A percentile compares a stretch with the other conserved stretches of the same genome.
Evolutionary conservation across 2,797 vertebrate species (phyloP).

Genomic region (Avahi laniger): DNA sequence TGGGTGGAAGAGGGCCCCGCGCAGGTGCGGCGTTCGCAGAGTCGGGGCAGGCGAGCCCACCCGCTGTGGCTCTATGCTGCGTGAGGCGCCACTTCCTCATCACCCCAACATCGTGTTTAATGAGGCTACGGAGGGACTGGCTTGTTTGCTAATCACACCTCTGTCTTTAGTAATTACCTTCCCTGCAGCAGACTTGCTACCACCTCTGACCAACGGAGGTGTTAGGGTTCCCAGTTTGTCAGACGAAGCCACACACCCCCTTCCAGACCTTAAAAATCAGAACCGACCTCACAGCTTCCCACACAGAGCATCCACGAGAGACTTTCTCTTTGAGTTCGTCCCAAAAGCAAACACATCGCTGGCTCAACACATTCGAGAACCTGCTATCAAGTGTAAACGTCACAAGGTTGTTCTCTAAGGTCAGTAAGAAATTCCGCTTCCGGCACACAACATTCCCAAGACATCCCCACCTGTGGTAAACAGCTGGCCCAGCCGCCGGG

Average conservation of each 20-base stretch:
- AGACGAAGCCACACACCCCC: neutral
- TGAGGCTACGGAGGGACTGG: neutral
- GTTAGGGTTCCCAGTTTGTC: neutral
- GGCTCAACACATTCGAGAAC: fast-evolving
- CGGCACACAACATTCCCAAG: fast-evolving
- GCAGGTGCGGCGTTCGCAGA: fast-evolving
- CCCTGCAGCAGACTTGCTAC: neutral
- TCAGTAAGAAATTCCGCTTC: neutral
- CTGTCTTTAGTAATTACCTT: neutral
- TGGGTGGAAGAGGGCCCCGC: neutral
- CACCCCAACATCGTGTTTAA: too few relatives aligned
- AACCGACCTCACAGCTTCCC: neutral
- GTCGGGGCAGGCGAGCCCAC: fast-evolving
- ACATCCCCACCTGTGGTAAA: fast-evolving
- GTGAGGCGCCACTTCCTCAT: fast-evolving
- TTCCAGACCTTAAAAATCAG: neutral
- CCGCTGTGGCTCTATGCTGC: fast-evolving
- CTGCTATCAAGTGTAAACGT: fast-evolving
- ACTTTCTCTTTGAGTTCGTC: neutral
- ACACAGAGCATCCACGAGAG: fast-evolving
- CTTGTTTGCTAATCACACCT: neutral
- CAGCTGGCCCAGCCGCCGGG: fast-evolving
- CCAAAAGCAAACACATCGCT: too few relatives aligned
- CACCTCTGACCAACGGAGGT: neutral
- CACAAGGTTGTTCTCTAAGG: fast-evolving